These are phyloP conservation scores for Galemys pyrenaicus DNA, from an alignment of 2,113 vertebrate genomes.

Conservation along the genomic window DNA sequence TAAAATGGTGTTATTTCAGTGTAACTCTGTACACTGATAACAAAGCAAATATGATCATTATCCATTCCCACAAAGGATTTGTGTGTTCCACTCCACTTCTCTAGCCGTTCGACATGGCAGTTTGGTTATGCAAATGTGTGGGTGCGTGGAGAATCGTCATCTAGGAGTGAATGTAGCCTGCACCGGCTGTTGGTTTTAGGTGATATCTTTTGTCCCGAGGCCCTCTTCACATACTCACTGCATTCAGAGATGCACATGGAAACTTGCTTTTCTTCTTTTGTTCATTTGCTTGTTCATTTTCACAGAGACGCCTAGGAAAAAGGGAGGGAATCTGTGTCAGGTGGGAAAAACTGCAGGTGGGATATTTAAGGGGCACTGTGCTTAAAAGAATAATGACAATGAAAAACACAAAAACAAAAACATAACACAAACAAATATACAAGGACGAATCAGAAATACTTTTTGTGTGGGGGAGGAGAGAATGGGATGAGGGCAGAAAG, in stretches of 20 bases:
- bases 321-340: not conserved
- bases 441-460: no score
- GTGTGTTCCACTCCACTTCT: not conserved
- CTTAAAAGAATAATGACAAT: no score
- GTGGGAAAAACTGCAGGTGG: not conserved
- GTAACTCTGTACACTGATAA: not conserved
- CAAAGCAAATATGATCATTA: not conserved
- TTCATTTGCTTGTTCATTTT: not conserved
- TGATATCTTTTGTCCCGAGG: accelerated
- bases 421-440: no score
- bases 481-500: no score
- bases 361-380: not conserved
- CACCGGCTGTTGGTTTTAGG: not conserved
- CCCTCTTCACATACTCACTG: not conserved
- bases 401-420: no score
- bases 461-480: no score
- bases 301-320: not conserved
- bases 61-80: not conserved
- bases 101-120: not conserved
- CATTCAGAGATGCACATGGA: not conserved
- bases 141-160: not conserved
- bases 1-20: not conserved
- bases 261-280: not conserved
- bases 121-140: not conserved
- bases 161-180: not conserved